Evolutionary conservation across 2,797 vertebrate genomes (phyloP).

Genomic region (Catharus ustulatus): DNA sequence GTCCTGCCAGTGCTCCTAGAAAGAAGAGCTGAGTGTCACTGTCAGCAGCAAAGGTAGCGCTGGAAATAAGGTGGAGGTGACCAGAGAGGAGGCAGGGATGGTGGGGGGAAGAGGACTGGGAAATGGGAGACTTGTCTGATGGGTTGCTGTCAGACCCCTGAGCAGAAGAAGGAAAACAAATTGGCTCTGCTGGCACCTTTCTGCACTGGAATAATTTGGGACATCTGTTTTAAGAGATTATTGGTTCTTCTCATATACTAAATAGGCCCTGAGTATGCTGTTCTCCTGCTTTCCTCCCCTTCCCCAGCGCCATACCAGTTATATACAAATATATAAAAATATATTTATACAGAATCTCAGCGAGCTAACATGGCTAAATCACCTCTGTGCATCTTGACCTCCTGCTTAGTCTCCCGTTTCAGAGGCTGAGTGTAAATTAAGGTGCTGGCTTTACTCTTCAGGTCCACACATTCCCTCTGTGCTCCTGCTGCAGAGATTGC

Average conservation of each 20-base stretch:
- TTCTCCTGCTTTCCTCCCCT: neutral
- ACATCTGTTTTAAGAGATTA: neutral
- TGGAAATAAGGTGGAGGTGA: neutral
- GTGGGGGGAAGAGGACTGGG: neutral
- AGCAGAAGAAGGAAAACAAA: neutral
- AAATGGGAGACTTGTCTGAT: neutral
- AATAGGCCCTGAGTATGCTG: neutral
- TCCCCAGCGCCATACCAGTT: neutral
- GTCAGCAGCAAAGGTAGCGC: neutral
- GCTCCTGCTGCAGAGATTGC: constrained; percentile 9
- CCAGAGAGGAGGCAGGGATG: neutral
- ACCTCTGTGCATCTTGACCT: neutral
- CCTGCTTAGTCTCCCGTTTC: neutral
- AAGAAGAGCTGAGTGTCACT: neutral
- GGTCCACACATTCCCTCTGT: neutral
- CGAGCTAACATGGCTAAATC: neutral
- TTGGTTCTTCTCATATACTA: neutral
- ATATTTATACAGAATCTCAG: neutral
- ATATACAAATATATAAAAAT: fast-evolving
- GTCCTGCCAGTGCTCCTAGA: neutral
- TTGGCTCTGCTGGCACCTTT: neutral
- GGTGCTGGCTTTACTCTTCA: neutral
- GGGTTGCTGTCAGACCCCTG: neutral
- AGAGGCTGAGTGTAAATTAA: neutral
- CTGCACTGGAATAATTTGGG: neutral